Evolutionary conservation across 2,888 invertebrate species (phyloP), one percentile per base, ranked within the genome.

Genomic region (Lasius platythorax): DNA sequence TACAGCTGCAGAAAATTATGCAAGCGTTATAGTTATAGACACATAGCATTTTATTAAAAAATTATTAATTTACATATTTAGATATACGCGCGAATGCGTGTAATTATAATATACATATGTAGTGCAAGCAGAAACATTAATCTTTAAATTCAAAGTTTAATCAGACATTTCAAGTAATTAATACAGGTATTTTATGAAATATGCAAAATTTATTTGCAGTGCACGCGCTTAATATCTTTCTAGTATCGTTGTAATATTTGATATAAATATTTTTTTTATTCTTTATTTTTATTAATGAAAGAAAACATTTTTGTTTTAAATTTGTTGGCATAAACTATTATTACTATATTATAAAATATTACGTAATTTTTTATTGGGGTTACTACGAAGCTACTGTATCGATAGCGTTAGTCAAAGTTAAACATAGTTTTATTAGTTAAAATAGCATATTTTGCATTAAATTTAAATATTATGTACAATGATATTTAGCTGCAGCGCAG

Each of bases 11-110:
- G 43, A 30, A 56, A 70, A 70, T 5, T 46, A 28, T 28, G 23
- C 58, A 23, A 46, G 18, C 8, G 28, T 23, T 68, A 40, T n/a
- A 6, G 15, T 43, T 58, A 79, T 23, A 58, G 40, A 56, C 6
- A 37, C 9, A 15, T 40, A 43, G 12, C 15, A n/a, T 70, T 56
- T 30, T 23, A 43, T 37, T 50, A 37, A 28, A 23, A 23, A 53
- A 76, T 53, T 66, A 75, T 33, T 64, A n/a, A 66, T 76, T 53
- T 43, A 30, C n/a, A 43, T 43, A 40, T 70, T 64, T 75, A 12
- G 5, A 74, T 63, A 15, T 30, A 2, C 3, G 33, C 11, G 8
- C 28, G n/a, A 43, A 3, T 23, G 3, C 50, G 15, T 37, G 15
- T 33, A 12, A 46, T 9, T 64, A 50, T 15, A 23, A 23, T 11